A percentile compares a stretch with the other conserved stretches of the same genome.
These are phyloP conservation scores for Noctilio leporinus DNA, from an alignment of 2,113 vertebrate genomes.

Conservation along the genomic window DNA sequence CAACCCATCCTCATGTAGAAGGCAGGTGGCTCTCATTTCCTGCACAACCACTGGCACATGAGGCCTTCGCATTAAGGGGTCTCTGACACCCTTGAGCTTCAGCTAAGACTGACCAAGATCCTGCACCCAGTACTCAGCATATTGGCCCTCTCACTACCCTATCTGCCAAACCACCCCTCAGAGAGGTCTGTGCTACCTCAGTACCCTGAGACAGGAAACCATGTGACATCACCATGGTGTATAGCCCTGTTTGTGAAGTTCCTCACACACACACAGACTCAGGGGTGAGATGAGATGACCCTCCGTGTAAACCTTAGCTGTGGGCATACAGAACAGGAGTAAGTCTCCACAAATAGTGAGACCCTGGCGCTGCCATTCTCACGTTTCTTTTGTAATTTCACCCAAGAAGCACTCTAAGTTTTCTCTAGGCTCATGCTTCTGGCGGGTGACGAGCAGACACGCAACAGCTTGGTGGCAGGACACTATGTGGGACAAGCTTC, in stretches of 20 bases:
- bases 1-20: not conserved
- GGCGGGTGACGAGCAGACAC: not conserved
- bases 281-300: not conserved
- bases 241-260: too few relatives aligned
- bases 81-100: not conserved
- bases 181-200: not conserved
- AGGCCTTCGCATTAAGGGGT: not conserved
- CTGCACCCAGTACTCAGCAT: not conserved
- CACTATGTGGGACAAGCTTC: not conserved
- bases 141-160: not conserved
- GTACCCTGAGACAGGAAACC: not conserved
- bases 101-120: not conserved
- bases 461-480: not conserved
- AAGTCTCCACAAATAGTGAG: not conserved
- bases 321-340: not conserved
- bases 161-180: not conserved
- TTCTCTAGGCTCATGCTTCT: not conserved
- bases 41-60: not conserved
- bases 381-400: not conserved
- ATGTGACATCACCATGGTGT: rapidly evolving
- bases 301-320: not conserved
- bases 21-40: not conserved
- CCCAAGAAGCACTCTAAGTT: not conserved
- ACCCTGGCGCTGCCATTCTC: not conserved
- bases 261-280: not conserved